These are phyloP conservation scores for Panzeria rudis DNA, from an alignment of 2,888 invertebrate species.

Conservation along the genomic window DNA sequence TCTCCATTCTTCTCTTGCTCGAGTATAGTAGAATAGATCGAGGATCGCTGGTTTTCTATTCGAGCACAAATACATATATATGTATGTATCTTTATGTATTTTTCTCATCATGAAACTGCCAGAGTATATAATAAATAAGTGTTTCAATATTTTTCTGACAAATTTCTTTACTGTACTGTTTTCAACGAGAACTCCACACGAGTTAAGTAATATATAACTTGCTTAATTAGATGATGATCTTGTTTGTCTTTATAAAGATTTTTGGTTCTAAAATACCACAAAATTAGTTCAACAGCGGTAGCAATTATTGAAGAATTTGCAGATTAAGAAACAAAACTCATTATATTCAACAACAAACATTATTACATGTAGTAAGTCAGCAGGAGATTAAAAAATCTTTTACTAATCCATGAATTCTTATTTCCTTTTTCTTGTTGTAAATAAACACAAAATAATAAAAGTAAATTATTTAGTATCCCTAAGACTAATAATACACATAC, in stretches of 20 bases:
- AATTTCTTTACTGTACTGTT: too few relatives aligned
- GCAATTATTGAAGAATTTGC: constrained; percentile 2
- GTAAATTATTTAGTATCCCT: background rate
- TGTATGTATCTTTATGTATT: too few relatives aligned
- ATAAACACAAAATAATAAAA: background rate
- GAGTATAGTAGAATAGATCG: too few relatives aligned
- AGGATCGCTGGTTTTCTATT: too few relatives aligned
- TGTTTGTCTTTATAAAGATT: background rate
- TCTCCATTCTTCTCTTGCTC: too few relatives aligned
- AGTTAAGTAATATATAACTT: background rate
- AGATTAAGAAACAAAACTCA: background rate
- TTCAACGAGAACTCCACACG: too few relatives aligned
- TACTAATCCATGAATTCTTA: constrained; percentile 23
- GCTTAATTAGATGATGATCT: background rate
- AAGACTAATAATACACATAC: constrained; percentile 5
- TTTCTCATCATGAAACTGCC: too few relatives aligned
- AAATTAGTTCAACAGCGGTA: background rate
- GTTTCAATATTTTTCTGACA: too few relatives aligned
- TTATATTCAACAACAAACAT: background rate
- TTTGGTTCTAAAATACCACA: background rate
- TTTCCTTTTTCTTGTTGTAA: background rate
- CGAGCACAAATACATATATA: too few relatives aligned
- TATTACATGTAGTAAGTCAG: constrained; percentile 10
- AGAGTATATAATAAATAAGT: too few relatives aligned
- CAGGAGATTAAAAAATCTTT: constrained; percentile 24